Evolutionary conservation across 2,113 vertebrate genomes (phyloP), one percentile per base, ranked within the genome.

Genomic region (Solea solea): DNA sequence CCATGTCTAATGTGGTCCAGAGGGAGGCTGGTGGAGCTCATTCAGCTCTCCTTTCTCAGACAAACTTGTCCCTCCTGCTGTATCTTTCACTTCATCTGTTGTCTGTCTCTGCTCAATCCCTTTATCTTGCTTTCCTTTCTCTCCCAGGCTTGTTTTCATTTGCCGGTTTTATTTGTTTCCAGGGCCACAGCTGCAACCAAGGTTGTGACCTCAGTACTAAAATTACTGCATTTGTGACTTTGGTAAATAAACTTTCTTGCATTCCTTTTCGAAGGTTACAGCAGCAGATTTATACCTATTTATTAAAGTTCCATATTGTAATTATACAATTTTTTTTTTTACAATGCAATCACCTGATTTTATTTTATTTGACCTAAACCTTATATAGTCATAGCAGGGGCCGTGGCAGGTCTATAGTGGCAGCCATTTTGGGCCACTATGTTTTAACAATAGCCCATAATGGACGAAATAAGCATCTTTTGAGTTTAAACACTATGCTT

Each of bases 1-100:
- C 74, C 65, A 61, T 87, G 83, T 69, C 80, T 90, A 89, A 92
- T 89, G 78, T 57, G 45, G 74, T 85, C 79, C 89, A 87, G 89
- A 81, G 71, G 57, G 72, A 66, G 67, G 65, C 72, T 61, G 74
- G 83, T 53, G 52, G 69, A 71, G n/a, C 51, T 70, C 73, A 16
- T 15, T 62, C 44, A 9, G 41, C 21, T 54, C 54, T 62, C 44
- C 53, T 63, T 72, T 67, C 51, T 72, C 60, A 70, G 57, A 60
- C 49, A 49, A 55, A 65, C 41, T 10, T 51, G 52, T 49, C 56
- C 56, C 42, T 63, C 7, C 45, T 21, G 16, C 69, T 4, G 0
- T 65, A 39, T 72, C 67, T 73, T 70, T 67, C 44, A 41, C 52
- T 44, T 72, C 72, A 66, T 81, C 71, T 81, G 46, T 50, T 58